Evolutionary conservation across 2,888 invertebrate species (phyloP).

Genomic region (Gymnosoma rotundatum): DNA sequence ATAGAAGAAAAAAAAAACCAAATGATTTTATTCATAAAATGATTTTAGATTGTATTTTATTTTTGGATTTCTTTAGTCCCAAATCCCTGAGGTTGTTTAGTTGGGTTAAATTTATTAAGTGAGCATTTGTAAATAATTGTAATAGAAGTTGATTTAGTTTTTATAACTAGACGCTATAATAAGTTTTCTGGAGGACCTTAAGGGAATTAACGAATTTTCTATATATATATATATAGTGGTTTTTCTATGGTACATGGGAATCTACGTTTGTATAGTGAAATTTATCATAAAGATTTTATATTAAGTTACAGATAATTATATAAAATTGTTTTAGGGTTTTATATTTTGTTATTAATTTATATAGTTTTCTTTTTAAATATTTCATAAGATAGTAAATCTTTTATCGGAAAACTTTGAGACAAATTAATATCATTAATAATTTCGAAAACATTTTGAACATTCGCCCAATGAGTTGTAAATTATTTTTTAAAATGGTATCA

Average conservation of each 20-base stretch:
- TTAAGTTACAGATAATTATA: no score
- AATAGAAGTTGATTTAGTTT: conserved; percentile 23
- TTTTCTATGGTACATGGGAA: neutral
- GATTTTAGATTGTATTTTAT: conserved; percentile 35
- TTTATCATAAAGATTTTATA: no score
- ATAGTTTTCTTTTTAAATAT: no score
- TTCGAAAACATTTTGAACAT: no score
- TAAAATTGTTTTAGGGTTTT: neutral
- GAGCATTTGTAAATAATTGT: conserved; percentile 20
- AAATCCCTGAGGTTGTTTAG: conserved; percentile 45
- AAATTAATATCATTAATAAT: no score
- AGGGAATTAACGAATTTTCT: conserved; percentile 11
- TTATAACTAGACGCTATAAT: conserved; percentile 19
- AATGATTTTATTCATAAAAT: conserved; percentile 36
- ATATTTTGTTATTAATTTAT: neutral
- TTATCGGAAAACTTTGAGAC: no score
- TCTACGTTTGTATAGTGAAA: no score
- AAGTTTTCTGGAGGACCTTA: neutral
- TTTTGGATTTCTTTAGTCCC: conserved; percentile 14
- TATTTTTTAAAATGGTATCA: no score
- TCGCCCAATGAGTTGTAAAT: no score
- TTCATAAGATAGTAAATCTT: no score
- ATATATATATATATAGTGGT: neutral
- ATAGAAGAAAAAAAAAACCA: neutral
- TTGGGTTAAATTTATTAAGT: conserved; percentile 11